Evolutionary conservation across 1,140 invertebrate genomes (phyloP).

Genomic region (Aphelenchoides fujianensis): DNA sequence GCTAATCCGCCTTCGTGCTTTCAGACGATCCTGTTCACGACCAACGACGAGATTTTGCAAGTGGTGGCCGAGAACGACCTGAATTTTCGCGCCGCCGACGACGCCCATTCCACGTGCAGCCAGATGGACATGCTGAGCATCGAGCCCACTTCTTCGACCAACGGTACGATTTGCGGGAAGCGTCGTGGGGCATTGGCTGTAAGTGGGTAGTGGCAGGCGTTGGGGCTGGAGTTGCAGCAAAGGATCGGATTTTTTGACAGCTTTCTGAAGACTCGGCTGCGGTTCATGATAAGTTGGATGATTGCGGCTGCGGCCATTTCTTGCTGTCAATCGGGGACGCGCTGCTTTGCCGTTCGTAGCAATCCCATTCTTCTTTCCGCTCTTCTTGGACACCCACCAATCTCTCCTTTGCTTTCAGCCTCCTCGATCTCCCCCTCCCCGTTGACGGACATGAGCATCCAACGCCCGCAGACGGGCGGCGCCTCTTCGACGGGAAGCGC

Average conservation of each 20-base stretch:
- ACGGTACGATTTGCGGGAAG: constrained; percentile 13
- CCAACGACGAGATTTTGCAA: constrained; percentile 64
- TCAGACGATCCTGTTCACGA: constrained; percentile 65
- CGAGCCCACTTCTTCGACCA: constrained; percentile 16
- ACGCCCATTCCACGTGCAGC: constrained; percentile 16
- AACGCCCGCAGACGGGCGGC: constrained; percentile 19
- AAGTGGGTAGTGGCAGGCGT: no score
- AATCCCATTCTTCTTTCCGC: no score
- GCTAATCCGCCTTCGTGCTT: neutral
- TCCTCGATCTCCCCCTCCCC: constrained; percentile 19
- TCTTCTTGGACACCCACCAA: no score
- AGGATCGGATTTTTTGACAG: no score
- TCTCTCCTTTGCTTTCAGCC: constrained; percentile 7
- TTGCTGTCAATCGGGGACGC: no score
- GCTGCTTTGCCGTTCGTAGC: no score
- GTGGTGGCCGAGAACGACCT: constrained; percentile 63
- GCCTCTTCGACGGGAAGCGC: neutral
- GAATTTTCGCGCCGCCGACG: constrained; percentile 11
- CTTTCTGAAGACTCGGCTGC: no score
- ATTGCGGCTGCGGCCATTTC: no score
- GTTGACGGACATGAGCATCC: constrained; percentile 17
- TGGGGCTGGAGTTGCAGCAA: no score
- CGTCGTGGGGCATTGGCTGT: no score
- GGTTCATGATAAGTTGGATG: no score
- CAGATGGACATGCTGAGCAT: constrained; percentile 35